Evolutionary conservation across 1,140 invertebrate genomes (phyloP), one percentile per base, ranked within the genome.

Genomic region (Philotrypesis tridentata): DNA sequence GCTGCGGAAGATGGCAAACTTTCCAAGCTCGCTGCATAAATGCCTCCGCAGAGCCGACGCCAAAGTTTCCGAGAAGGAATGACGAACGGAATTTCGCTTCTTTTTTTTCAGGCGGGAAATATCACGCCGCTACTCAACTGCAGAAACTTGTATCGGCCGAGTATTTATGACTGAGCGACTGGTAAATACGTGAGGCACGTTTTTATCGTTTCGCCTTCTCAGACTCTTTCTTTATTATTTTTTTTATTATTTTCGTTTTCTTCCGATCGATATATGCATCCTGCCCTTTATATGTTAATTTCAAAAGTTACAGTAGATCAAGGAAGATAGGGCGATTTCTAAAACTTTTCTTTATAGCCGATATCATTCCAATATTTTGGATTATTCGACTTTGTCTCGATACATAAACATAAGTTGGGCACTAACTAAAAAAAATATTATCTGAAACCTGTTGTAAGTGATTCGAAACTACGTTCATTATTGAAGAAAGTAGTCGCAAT

Each of bases 21-120:
- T 73, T 73, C 71, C 29, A n/a, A 68, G 33, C 67, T 25, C 27
- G 27, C 40, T 27, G 71, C 71, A 73, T 73, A 73, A 73, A 73
- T 73, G 71, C 71, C 71, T 48, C n/a, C 5, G 8, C 29, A 25
- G n/a, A 27, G 17, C 29, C 67, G 27, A 33, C 27, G 27, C 29
- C 14, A n/a, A 70, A 70, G 67, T 71, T 71, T 71, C 21, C 68
- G 68, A 55, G 61, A 71, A n/a, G 33, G 27, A 40, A 21, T 68
- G 27, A 37, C 67, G 68, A 65, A 65, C 17, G 48, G 61, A 65
- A 27, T 29, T 65, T 65, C 25, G 3, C 27, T 65, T 6, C 25
- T 29, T 8, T 27, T 61, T 65, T 65, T 65, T 29, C 61, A 55
- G 48, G 61, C 61, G 23, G 25, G 48, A 55, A 55, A 55, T 29